Conservation (phyloP, 2,797 vertebrate species). For the Emys orbicularis region DNA sequence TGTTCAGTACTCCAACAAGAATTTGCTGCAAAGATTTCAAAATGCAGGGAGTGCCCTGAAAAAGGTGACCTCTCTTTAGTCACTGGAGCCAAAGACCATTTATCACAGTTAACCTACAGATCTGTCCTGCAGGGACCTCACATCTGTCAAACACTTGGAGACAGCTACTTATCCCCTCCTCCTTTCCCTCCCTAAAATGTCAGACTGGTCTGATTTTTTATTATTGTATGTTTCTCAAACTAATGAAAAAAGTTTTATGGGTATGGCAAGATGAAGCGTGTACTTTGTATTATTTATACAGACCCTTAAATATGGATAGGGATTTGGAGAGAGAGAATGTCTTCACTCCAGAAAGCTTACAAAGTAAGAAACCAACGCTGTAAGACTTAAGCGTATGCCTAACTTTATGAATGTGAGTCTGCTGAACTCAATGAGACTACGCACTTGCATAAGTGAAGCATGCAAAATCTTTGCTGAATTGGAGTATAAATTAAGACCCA, state of each 20-base stretch:
- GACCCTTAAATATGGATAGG: conserved; percentile 52
- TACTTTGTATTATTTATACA: conserved; percentile 70
- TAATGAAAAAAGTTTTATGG: conserved; percentile 56
- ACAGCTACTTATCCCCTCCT: conserved; percentile 37
- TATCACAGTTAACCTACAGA: conserved; percentile 67
- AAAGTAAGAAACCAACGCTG: conserved; percentile 21
- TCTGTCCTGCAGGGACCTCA: conserved; percentile 22
- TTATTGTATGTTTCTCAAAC: conserved; percentile 34
- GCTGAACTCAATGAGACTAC: conserved; percentile 34
- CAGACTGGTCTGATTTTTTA: conserved; percentile 13
- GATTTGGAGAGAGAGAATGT: conserved; percentile 53
- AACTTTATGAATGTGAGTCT: conserved; percentile 41
- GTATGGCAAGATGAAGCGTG: neutral
- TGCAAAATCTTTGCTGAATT: neutral
- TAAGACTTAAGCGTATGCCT: conserved; percentile 36
- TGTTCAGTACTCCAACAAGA: conserved; percentile 38
- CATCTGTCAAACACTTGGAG: conserved; percentile 27
- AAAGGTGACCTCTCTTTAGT: conserved; percentile 53
- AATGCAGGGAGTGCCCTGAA: neutral
- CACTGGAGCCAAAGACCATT: conserved; percentile 64
- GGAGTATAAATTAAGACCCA: neutral
- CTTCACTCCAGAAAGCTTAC: conserved; percentile 32
- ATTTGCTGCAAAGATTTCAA: conserved; percentile 40
- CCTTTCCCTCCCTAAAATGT: conserved; percentile 27
- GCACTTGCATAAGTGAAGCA: conserved; percentile 22